phyloP scores from a whole-genome alignment of 2,888 invertebrate species.

The Nowickia ferox region DNA sequence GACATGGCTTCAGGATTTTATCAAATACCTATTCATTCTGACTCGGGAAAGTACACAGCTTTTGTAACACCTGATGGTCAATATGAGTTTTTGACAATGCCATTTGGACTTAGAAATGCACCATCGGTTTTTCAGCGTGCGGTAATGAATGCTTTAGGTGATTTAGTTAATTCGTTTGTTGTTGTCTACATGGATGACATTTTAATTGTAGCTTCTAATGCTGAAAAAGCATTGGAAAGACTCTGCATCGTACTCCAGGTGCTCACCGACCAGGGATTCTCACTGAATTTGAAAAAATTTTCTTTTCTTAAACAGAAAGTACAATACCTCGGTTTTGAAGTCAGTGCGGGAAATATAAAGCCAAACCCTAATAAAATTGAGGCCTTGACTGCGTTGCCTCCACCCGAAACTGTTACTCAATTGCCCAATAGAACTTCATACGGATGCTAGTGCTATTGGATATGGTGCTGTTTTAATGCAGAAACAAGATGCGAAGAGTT shows the following conservation, averaged over 20 bases:
- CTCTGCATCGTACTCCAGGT: conserved; percentile 6
- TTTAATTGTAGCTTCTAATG: conserved; percentile 9
- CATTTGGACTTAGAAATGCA: conserved; percentile 36
- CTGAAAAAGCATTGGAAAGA: conserved; percentile 27
- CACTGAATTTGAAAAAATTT: too few relatives aligned
- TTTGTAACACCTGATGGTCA: conserved; percentile 22
- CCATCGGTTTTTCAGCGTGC: not conserved
- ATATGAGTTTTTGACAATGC: conserved; percentile 36
- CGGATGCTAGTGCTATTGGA: conserved; percentile 41
- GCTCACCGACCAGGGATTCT: not conserved
- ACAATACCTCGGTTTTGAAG: too few relatives aligned
- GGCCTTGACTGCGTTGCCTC: too few relatives aligned
- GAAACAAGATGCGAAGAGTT: too few relatives aligned
- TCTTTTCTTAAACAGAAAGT: too few relatives aligned
- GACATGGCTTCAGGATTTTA: too few relatives aligned
- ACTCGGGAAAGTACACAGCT: not conserved
- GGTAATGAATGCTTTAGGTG: not conserved
- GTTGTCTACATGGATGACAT: conserved; percentile 43
- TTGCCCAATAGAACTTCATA: conserved; percentile 26
- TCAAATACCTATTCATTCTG: too few relatives aligned
- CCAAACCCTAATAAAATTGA: too few relatives aligned
- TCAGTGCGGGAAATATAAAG: too few relatives aligned
- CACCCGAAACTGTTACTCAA: too few relatives aligned
- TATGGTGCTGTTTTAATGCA: too few relatives aligned
- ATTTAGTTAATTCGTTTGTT: conserved; percentile 8